Evolutionary conservation across 2,888 invertebrate species (phyloP).

Genomic region (Auanema freiburgensis): DNA sequence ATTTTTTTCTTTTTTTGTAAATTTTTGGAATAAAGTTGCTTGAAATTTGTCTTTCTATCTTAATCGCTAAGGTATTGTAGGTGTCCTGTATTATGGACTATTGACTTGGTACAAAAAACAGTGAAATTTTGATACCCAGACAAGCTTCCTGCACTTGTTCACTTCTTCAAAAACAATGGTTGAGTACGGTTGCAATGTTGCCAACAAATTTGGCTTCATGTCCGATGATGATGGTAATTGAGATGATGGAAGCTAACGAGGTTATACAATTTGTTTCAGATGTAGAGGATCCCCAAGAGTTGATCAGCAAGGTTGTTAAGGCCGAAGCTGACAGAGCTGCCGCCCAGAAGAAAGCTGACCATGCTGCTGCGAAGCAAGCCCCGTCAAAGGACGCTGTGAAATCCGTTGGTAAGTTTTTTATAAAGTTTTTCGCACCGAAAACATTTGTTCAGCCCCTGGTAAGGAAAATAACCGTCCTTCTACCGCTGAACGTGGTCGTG

Average conservation of each 20-base stretch:
- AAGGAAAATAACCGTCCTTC: constrained; percentile 26
- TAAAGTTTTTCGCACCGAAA: not conserved
- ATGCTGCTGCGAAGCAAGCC: constrained; percentile 13
- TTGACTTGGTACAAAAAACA: constrained; percentile 35
- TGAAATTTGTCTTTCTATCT: too few species aligned
- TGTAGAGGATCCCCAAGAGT: constrained; percentile 51
- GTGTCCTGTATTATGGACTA: constrained; percentile 46
- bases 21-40: too few species aligned
- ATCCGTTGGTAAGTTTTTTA: constrained; percentile 7
- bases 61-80: too few species aligned
- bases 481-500: constrained; percentile 45
- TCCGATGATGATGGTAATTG: constrained; percentile 55
- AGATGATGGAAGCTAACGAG: not conserved
- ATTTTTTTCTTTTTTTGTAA: too few species aligned
- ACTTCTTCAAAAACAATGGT: constrained; percentile 30
- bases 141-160: constrained; percentile 33
- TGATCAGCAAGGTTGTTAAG: constrained; percentile 46
- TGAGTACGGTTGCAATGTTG: constrained; percentile 54
- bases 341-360: constrained; percentile 29
- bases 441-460: constrained; percentile 1
- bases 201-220: constrained; percentile 57
- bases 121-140: constrained; percentile 19
- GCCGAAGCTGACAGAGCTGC: constrained; percentile 42
- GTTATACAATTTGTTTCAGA: constrained; percentile 36
- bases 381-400: constrained; percentile 11